Evolutionary conservation across 1,140 invertebrate species (phyloP), one percentile per base, ranked within the genome.

Genomic region (Cherax quadricarinatus): DNA sequence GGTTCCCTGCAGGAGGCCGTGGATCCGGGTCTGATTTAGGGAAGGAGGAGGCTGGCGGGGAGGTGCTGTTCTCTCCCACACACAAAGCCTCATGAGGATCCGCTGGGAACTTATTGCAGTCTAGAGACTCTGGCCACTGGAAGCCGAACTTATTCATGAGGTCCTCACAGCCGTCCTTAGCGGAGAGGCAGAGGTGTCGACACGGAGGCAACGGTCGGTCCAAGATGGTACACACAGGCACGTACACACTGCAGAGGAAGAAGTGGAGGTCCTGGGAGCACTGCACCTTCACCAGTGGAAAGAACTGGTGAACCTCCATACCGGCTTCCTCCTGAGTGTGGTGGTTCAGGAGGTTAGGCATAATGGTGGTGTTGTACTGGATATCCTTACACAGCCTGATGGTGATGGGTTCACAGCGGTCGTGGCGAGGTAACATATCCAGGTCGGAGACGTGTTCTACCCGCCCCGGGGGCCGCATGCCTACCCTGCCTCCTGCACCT

Each of bases 241-340:
- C 98, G 95, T 98, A 99, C 84, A 99, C 96, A 0, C 98, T 97
- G 95, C 99, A 99, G 30, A 99, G 95, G 95, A 99, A 99, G 93
- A 99, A 97, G 94, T 98, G 97, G 57, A 99, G 95, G 95, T 99
- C 98, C 0, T 97, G 97, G 93, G 98, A 99, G 95, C 99, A 99
- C 94, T 98, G 97, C 6, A 99, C 97, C 96, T 99, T 99, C 1
- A 99, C 97, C n/a, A 99, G 95, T 4, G 99, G 98, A 89, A 98
- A 98, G 95, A 98, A 99, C 94, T 98, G 97, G 95, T 99, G 97
- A 0, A 99, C 97, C 94, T 99, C 98, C 84, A 97, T 95, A 1
- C 97, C 98, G 30, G 99, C 99, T 94, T 99, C 98, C 94, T 99
- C 98, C 95, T 99, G 98, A 94, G 97, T 98, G 85, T 97, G 97